These are phyloP conservation scores for Phenganax marumi DNA, from an alignment of 92 coral and sea anemone species.

Conservation along the genomic window DNA sequence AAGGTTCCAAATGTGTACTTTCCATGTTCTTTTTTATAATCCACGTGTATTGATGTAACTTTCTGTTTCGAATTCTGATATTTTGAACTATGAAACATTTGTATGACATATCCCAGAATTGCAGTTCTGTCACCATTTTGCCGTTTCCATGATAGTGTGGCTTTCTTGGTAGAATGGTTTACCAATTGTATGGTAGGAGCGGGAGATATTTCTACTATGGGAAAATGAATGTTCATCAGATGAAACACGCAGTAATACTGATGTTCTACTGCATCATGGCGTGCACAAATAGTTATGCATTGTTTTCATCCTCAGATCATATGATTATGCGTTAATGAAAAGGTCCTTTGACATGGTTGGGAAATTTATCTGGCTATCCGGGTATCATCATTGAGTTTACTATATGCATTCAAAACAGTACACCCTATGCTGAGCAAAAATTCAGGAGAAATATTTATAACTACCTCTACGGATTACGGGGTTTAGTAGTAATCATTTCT, in stretches of 20 bases:
- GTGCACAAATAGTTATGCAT: too few species aligned
- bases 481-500: background rate
- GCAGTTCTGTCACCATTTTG: background rate
- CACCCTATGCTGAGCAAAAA: too few species aligned
- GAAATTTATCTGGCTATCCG: too few species aligned
- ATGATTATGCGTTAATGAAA: too few species aligned
- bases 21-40: background rate
- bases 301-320: too few species aligned
- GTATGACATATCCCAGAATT: conserved; percentile 35
- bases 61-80: background rate
- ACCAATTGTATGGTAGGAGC: background rate
- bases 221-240: background rate
- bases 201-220: conserved; percentile 10
- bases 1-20: background rate
- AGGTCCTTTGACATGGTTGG: too few species aligned
- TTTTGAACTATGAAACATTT: conserved; percentile 19
- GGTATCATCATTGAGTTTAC: too few species aligned
- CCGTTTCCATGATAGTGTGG: conserved; percentile 14
- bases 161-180: background rate
- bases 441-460: too few species aligned
- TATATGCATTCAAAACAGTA: too few species aligned
- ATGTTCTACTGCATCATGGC: background rate
- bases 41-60: background rate
- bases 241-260: background rate
- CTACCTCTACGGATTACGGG: too few species aligned